A percentile compares a stretch with the other conserved stretches of the same genome.
Conservation (phyloP, 2,888 invertebrate species). For the Drosophila meridionalis region DNA sequence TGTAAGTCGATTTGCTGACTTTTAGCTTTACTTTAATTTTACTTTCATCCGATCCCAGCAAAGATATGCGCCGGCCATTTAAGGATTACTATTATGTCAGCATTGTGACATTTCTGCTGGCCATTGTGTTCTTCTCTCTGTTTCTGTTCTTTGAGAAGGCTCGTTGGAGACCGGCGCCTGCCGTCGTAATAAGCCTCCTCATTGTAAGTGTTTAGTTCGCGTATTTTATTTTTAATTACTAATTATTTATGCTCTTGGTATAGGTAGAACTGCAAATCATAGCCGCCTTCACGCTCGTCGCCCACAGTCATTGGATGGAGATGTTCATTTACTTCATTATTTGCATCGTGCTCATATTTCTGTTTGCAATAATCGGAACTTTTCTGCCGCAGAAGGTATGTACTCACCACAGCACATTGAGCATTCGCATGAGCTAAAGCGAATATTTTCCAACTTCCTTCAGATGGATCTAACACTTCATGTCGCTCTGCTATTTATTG, state of each 20-base stretch:
- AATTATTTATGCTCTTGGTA: too few relatives aligned
- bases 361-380: constrained; percentile 23
- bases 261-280: constrained; percentile 56
- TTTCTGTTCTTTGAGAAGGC: constrained; percentile 34
- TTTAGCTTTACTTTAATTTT: background rate
- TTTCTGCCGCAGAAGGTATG: constrained; percentile 24
- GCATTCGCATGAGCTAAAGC: background rate
- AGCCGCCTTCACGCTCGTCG: constrained; percentile 26
- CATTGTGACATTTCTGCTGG: constrained; percentile 24
- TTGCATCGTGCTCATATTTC: constrained; percentile 16
- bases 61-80: background rate
- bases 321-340: constrained; percentile 30
- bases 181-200: constrained; percentile 7
- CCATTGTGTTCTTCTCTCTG: constrained; percentile 29
- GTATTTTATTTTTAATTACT: background rate
- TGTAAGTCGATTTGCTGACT: constrained; percentile 39
- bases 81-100: constrained; percentile 4
- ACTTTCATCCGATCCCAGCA: background rate
- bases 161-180: background rate
- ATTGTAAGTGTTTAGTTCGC: constrained; percentile 29
- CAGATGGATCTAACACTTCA: constrained; percentile 46
- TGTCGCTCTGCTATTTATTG: constrained; percentile 45
- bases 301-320: constrained; percentile 21
- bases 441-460: background rate
- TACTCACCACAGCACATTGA: background rate